A percentile compares a stretch with the other conserved stretches of the same genome.
phyloP scores from a whole-genome alignment of 2,797 vertebrate genomes.

The Sebastes oblongus region DNA sequence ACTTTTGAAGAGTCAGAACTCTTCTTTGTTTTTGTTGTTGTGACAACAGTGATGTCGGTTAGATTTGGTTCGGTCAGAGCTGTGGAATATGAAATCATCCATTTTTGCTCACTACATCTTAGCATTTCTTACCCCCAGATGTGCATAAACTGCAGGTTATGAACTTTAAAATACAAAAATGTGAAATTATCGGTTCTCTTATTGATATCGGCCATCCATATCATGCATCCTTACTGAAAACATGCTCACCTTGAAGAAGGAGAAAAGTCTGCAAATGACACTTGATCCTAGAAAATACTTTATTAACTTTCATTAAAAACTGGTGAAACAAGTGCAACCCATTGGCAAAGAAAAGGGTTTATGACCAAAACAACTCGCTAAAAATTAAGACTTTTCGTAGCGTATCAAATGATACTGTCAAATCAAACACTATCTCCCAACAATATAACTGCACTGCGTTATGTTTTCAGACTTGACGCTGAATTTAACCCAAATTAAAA shows the following conservation, averaged over 20 bases:
- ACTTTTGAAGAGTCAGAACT: too few relatives aligned
- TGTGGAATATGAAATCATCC: too few relatives aligned
- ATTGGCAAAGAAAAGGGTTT: not conserved
- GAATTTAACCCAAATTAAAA: conserved; percentile 7
- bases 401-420: not conserved
- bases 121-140: too few relatives aligned
- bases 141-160: too few relatives aligned
- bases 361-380: not conserved
- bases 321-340: not conserved
- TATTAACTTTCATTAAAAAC: not conserved
- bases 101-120: too few relatives aligned
- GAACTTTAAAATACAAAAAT: too few relatives aligned
- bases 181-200: too few relatives aligned
- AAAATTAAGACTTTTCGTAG: not conserved
- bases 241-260: not conserved
- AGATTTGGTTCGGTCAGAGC: too few relatives aligned
- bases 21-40: too few relatives aligned
- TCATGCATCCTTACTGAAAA: not conserved
- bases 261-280: not conserved
- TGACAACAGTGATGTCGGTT: too few relatives aligned
- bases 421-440: not conserved
- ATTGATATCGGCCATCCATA: not conserved
- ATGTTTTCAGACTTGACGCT: not conserved
- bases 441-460: not conserved
- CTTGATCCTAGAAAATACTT: not conserved